These are phyloP conservation scores for Stegodyphus mimosarum DNA, from an alignment of 1,140 invertebrate species.

Conservation along the genomic window DNA sequence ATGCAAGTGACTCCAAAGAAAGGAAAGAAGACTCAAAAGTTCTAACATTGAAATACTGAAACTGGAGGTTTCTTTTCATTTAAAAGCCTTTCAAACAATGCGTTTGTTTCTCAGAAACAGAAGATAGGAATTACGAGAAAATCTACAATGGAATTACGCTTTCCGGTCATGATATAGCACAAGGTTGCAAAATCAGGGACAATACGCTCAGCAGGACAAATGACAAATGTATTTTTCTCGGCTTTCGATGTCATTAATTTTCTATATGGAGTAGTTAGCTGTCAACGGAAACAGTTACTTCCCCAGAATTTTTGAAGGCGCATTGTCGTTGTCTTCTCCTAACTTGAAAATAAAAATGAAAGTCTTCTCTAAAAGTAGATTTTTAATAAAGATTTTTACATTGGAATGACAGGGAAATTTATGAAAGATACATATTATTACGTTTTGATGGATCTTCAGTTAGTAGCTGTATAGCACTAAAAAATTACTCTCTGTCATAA, in stretches of 20 bases:
- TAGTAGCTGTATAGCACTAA: too few species aligned
- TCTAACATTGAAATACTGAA: constrained; percentile 33
- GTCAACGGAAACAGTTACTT: too few species aligned
- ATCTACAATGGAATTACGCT: constrained; percentile 50
- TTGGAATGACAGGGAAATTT: too few species aligned
- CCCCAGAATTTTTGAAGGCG: too few species aligned
- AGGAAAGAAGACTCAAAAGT: constrained; percentile 30
- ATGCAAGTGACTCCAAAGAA: neutral
- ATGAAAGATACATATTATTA: too few species aligned
- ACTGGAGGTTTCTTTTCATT: constrained; percentile 20
- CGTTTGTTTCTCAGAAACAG: constrained; percentile 38
- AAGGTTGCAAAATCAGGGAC: constrained; percentile 50
- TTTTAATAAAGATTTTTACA: too few species aligned
- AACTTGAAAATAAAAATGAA: too few species aligned
- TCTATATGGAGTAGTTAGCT: neutral
- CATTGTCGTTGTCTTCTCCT: too few species aligned
- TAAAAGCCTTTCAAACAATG: constrained; percentile 40
- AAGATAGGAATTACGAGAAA: constrained; percentile 42
- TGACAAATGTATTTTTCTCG: neutral
- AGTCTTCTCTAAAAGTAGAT: too few species aligned
- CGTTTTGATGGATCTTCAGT: too few species aligned
- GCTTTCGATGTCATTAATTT: neutral
- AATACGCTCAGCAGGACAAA: constrained; percentile 12
- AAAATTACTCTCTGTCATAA: too few species aligned
- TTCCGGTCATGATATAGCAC: constrained; percentile 57